A percentile compares a stretch with the other conserved stretches of the same genome.
Evolutionary conservation across 1,140 invertebrate genomes (phyloP).

Genomic region (Palaemon carinicauda): DNA sequence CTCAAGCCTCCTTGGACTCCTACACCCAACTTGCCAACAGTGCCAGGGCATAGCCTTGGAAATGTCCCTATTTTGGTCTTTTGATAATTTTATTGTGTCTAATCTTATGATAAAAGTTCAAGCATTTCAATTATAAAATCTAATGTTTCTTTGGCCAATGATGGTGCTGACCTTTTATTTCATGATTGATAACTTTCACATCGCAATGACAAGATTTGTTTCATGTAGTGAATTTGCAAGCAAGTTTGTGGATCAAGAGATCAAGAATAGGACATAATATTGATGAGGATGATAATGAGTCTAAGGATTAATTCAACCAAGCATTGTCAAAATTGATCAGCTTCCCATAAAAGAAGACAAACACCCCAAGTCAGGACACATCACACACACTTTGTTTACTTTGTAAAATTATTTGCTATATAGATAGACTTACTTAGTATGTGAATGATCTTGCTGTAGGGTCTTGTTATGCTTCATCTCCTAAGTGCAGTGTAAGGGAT

Average conservation of each 20-base stretch:
- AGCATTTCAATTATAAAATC: not conserved
- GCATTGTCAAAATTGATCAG: slow-evolving; percentile 45
- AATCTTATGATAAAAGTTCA: no score
- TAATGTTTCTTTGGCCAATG: not conserved
- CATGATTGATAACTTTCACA: not conserved
- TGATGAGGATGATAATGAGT: not conserved
- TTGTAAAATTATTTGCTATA: slow-evolving; percentile 57
- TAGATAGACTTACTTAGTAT: slow-evolving; percentile 52
- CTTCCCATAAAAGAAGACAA: slow-evolving; percentile 43
- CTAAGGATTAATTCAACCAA: not conserved
- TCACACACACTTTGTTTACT: slow-evolving; percentile 54
- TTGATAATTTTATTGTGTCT: no score
- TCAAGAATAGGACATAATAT: slow-evolving; percentile 20
- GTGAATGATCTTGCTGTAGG: slow-evolving; percentile 53
- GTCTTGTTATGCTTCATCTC: slow-evolving; percentile 48
- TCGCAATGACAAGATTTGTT: slow-evolving; percentile 10
- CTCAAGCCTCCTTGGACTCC: slow-evolving; percentile 29
- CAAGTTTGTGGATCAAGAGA: slow-evolving; percentile 3
- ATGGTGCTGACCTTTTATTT: slow-evolving; percentile 26
- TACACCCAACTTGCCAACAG: slow-evolving; percentile 43
- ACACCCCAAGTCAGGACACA: slow-evolving; percentile 56
- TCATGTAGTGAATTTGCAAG: not conserved
- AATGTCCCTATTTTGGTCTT: not conserved
- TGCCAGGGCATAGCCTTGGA: slow-evolving; percentile 30
- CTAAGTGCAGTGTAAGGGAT: slow-evolving; percentile 48